Evolutionary conservation across 92 coral and sea anemone genomes (phyloP).

Genomic region (Blastomussa wellsi): DNA sequence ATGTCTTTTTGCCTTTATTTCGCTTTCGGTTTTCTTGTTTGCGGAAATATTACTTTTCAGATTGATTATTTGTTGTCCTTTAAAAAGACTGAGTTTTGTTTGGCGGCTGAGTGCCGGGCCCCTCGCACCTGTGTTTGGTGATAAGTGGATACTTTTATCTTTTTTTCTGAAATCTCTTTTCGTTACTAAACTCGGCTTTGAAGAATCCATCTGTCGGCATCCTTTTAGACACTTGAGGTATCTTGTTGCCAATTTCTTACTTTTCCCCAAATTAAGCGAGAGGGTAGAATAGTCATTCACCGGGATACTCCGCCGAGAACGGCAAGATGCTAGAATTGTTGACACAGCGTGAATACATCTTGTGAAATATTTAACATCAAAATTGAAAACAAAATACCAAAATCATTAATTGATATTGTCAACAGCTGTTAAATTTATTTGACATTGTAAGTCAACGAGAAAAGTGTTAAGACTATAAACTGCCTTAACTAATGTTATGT

Average conservation of each 20-base stretch:
- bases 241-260: background rate
- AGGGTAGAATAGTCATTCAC: background rate
- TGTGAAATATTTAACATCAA: slow-evolving; percentile 9
- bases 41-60: background rate
- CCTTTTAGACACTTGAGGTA: background rate
- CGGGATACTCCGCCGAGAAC: background rate
- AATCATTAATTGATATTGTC: slow-evolving; percentile 40
- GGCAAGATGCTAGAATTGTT: background rate
- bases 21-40: background rate
- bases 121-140: slow-evolving; percentile 16
- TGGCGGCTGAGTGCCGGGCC: slow-evolving; percentile 1
- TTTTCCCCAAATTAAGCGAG: background rate
- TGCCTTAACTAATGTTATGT: background rate
- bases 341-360: slow-evolving; percentile 17
- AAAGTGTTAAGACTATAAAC: slow-evolving; percentile 8
- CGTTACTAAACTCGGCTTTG: background rate
- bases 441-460: background rate
- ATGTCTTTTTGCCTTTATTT: background rate
- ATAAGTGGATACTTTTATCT: background rate
- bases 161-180: background rate
- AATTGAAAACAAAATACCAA: slow-evolving; percentile 36
- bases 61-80: background rate
- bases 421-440: slow-evolving; percentile 24
- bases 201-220: too few species aligned
- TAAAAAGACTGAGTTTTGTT: background rate